Conservation (phyloP, 2,113 vertebrate species). For the Psammodynastes pulverulentus region DNA sequence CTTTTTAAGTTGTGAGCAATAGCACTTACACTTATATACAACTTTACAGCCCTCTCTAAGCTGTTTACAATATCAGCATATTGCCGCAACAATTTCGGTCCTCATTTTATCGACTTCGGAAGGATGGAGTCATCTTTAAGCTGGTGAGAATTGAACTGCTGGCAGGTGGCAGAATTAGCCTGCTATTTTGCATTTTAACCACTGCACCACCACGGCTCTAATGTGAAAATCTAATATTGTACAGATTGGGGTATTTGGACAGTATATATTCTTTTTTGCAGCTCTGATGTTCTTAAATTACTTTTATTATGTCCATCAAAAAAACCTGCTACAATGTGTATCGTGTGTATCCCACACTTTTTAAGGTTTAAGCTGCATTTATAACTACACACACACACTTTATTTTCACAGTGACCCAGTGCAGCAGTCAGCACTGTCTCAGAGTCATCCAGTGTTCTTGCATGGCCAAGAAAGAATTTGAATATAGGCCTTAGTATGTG, state of each 20-base stretch:
- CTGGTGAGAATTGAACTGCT: no score
- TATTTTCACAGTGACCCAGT: background rate
- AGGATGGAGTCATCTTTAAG: no score
- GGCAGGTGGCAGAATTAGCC: no score
- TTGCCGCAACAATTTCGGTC: no score
- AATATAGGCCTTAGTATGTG: background rate
- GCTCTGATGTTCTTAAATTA: background rate
- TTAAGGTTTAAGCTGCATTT: background rate
- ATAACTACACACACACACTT: background rate
- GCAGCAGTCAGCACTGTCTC: no score
- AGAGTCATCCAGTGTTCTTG: background rate
- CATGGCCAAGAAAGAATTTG: background rate
- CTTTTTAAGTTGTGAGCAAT: background rate
- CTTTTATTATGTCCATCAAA: background rate
- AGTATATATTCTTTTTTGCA: background rate
- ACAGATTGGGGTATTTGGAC: background rate
- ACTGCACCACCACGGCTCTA: no score
- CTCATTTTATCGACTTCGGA: no score
- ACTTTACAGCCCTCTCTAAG: no score
- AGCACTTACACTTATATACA: no score
- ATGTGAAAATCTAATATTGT: background rate
- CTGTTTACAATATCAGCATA: no score
- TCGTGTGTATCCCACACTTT: background rate
- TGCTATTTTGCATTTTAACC: no score
- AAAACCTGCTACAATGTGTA: background rate